These are phyloP conservation scores for Cyclargus thomasi DNA, from an alignment of 1,140 invertebrate species.

Conservation along the genomic window DNA sequence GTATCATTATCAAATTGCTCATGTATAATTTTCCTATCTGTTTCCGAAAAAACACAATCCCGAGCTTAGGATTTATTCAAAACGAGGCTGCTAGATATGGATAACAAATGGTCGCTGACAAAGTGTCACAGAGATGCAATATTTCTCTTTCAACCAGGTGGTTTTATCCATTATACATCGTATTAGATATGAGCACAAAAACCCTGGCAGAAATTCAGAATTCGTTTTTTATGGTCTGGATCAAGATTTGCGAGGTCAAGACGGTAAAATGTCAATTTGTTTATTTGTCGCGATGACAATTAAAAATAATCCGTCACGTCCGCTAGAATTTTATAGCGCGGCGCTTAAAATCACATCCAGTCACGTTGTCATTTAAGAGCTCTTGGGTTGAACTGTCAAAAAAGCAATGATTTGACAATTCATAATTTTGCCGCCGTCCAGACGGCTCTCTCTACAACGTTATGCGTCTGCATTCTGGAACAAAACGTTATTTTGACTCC, in stretches of 20 bases:
- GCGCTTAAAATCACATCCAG: too few relatives aligned
- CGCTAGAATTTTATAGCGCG: neutral
- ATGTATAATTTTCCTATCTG: slow-evolving; percentile 32
- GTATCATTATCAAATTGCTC: slow-evolving; percentile 32
- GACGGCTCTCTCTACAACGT: slow-evolving; percentile 42
- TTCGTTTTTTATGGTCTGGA: slow-evolving; percentile 27
- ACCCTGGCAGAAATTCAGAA: slow-evolving; percentile 34
- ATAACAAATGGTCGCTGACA: slow-evolving; percentile 64
- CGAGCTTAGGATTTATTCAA: slow-evolving; percentile 46
- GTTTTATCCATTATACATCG: slow-evolving; percentile 66
- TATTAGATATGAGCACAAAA: slow-evolving; percentile 46
- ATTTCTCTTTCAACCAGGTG: slow-evolving; percentile 65
- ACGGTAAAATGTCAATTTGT: slow-evolving; percentile 5
- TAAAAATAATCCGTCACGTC: neutral
- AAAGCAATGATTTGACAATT: neutral
- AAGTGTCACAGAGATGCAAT: slow-evolving; percentile 64
- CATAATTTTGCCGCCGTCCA: slow-evolving; percentile 30
- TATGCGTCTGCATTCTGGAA: slow-evolving; percentile 44
- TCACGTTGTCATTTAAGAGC: too few relatives aligned
- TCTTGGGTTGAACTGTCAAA: neutral
- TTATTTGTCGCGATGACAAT: slow-evolving; percentile 15
- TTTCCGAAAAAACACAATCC: slow-evolving; percentile 36
- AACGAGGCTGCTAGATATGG: slow-evolving; percentile 37
- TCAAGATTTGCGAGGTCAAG: slow-evolving; percentile 4
- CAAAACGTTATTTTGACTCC: slow-evolving; percentile 63